These are phyloP conservation scores for Carcharodon carcharias DNA, from an alignment of 2,797 vertebrate species.

Conservation along the genomic window DNA sequence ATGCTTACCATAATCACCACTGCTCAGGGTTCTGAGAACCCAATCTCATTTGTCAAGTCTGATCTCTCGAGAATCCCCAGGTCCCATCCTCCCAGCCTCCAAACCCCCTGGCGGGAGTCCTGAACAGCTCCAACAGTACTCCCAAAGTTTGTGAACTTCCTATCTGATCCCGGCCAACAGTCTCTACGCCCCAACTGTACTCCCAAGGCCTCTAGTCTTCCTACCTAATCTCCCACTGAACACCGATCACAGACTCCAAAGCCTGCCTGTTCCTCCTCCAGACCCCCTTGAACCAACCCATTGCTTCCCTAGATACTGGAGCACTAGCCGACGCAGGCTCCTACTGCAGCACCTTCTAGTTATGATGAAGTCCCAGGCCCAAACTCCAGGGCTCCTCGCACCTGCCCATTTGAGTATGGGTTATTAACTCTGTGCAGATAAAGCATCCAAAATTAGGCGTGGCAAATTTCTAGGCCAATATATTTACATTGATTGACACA, in stretches of 20 bases:
- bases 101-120: background rate
- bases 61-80: too few relatives aligned
- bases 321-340: background rate
- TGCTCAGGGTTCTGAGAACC: too few relatives aligned
- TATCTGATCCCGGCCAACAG: too few relatives aligned
- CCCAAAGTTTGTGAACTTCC: too few relatives aligned
- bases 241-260: background rate
- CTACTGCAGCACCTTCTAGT: background rate
- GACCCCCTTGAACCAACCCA: background rate
- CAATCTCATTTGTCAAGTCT: too few relatives aligned
- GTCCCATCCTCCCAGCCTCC: too few relatives aligned
- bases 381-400: background rate
- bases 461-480: background rate
- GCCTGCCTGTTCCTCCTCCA: background rate
- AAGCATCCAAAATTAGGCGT: background rate
- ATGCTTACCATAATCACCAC: too few relatives aligned
- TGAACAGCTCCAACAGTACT: background rate
- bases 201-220: background rate
- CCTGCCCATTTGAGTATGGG: background rate
- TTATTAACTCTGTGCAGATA: background rate
- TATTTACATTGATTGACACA: background rate
- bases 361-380: background rate
- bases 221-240: background rate
- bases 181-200: too few relatives aligned
- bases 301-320: background rate